Base-by-base conservation (phyloP, 2,888 invertebrate species). In the Drosophila robusta region DNA sequence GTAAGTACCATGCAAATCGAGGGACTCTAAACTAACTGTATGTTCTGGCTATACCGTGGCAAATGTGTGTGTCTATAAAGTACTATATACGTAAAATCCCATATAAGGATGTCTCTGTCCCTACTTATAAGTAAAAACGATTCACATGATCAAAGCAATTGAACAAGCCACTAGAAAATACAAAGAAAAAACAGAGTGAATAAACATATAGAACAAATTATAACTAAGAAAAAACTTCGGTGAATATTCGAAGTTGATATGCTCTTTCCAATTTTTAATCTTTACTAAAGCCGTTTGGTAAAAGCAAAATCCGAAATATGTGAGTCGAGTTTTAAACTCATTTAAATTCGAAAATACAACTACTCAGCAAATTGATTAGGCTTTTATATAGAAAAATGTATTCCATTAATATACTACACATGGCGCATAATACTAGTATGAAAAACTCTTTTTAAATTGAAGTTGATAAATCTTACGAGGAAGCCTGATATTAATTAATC, bases 31-130 rank as follows among this genome's bases (percentile, higher is more conserved):
- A 47, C 44, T 52, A 63, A 54, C 8, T 56, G n/a, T 22, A 14
- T 41, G 36, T 16, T 47, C 18, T 3, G 29, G 18, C 49, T 46
- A 24, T 47, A 50, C 34, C 45, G 34, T 26, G 26, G 18, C 42
- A 11, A 38, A 18, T 72, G 50, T 49, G 46, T 65, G 78, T 78
- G 66, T 73, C 49, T 39, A 38, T 9, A 3, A 52, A 29, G 16
- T 26, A 42, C 34, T 18, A 71, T 58, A 60, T 78, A 74, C 78
- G 78, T 78, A 72, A 74, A 39, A 38, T 51, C 42, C 41, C 34
- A 54, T 45, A 11, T 54, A 24, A 47, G 6, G 36, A 50, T 68
- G 29, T 57, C 36, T 12, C 16, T 73, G 78, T 67, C 75, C 75
- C 78, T 76, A 60, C 36, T 8, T 36, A 5, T 62, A 70, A 58